Evolutionary conservation across 1,140 invertebrate genomes (phyloP).

Genomic region (Sinella curviseta): DNA sequence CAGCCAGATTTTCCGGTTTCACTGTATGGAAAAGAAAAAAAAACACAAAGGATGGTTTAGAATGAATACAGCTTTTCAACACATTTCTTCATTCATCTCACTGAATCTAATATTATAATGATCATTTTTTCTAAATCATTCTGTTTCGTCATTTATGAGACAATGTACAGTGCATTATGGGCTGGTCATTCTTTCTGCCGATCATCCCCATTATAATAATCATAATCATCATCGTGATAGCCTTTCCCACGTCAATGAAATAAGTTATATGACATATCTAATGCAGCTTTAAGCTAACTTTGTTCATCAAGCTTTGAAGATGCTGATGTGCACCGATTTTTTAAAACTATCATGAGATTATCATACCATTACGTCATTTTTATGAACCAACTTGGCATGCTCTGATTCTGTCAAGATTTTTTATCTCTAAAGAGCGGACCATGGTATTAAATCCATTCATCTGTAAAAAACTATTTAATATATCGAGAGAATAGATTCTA

Average conservation of each 20-base stretch:
- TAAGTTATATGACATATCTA: neutral
- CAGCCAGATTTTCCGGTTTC: slow-evolving; percentile 48
- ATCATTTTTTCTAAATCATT: neutral
- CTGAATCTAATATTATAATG: neutral
- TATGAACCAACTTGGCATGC: neutral
- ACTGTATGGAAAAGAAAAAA: slow-evolving; percentile 31
- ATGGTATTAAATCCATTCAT: too few relatives aligned
- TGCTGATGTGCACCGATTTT: too few relatives aligned
- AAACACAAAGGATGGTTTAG: slow-evolving; percentile 3
- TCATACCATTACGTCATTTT: neutral
- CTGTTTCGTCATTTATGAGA: neutral
- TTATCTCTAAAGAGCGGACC: too few relatives aligned
- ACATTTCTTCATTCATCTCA: neutral
- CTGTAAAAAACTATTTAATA: too few relatives aligned
- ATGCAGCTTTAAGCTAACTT: too few relatives aligned
- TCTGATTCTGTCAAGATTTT: neutral
- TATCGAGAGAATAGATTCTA: too few relatives aligned
- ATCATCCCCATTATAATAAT: neutral
- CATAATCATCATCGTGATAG: neutral
- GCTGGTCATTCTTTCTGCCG: neutral
- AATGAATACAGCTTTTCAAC: slow-evolving; percentile 10
- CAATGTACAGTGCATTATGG: neutral
- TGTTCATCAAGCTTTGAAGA: too few relatives aligned
- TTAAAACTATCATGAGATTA: too few relatives aligned
- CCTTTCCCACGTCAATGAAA: neutral